Evolutionary conservation across 2,113 vertebrate species (phyloP).

Genomic region (Pleuronectes platessa): DNA sequence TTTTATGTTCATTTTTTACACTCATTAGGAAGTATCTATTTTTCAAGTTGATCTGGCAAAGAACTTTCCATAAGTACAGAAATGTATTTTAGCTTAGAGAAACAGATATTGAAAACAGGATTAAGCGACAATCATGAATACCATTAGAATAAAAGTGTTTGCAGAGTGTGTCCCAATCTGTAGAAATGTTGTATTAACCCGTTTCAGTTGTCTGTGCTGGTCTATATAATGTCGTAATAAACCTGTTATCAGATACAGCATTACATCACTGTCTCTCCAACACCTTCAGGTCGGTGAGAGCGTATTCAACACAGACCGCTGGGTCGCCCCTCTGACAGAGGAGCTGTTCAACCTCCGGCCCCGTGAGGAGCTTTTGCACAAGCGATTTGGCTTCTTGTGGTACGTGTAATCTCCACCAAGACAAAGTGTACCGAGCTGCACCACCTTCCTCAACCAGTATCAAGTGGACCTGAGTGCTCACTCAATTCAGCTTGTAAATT

Average conservation of each 20-base stretch:
- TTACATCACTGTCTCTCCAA: background rate
- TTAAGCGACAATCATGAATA: no score
- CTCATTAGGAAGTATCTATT: no score
- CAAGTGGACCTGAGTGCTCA: slow-evolving; percentile 1
- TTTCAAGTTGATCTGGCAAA: no score
- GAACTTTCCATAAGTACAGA: no score
- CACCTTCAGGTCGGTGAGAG: slow-evolving; percentile 88
- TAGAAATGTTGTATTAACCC: no score
- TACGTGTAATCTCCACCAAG: slow-evolving; percentile 75
- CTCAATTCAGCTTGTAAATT: slow-evolving; percentile 78
- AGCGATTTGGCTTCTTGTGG: slow-evolving; percentile 81
- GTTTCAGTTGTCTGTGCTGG: no score
- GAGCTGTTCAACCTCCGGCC: slow-evolving; percentile 88
- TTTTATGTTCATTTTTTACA: no score
- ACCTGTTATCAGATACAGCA: background rate
- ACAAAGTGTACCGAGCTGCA: background rate
- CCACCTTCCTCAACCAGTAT: background rate
- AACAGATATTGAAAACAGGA: no score
- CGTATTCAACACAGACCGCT: slow-evolving; percentile 89
- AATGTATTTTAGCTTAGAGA: no score
- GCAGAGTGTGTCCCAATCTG: no score
- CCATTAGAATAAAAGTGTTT: no score
- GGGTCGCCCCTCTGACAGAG: slow-evolving; percentile 82
- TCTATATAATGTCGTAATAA: no score
- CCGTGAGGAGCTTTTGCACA: slow-evolving; percentile 61